Evolutionary conservation across 2,113 vertebrate genomes (phyloP).

Genomic region (Clarias macrocephalus): DNA sequence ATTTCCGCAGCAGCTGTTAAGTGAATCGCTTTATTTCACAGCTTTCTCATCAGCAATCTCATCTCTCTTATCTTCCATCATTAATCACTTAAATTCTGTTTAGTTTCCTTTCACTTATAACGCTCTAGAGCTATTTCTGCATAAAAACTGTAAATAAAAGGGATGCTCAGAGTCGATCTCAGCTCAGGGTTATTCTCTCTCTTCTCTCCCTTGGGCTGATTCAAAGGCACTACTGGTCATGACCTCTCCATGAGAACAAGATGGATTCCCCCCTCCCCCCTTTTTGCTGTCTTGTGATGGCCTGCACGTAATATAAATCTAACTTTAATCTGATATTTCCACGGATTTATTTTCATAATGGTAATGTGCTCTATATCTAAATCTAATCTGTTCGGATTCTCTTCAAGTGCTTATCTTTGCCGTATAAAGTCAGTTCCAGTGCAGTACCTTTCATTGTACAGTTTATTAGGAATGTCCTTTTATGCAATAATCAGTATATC

Average conservation of each 20-base stretch:
- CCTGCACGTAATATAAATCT: not conserved
- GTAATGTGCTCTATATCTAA: not conserved
- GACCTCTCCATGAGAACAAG: conserved; percentile 40
- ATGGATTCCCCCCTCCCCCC: not conserved
- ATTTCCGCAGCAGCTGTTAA: conserved; percentile 1
- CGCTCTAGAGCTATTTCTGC: conserved; percentile 18
- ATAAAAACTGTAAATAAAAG: conserved; percentile 28
- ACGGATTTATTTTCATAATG: not conserved
- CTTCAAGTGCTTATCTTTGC: not conserved
- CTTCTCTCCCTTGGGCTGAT: conserved; percentile 22
- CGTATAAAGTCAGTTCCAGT: not conserved
- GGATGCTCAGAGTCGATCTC: not conserved
- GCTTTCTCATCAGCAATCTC: not conserved
- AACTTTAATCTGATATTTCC: not conserved
- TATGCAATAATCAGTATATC: not conserved
- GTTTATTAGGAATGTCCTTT: not conserved
- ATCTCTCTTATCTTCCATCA: not conserved
- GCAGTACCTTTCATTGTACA: no score
- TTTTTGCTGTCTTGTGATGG: not conserved
- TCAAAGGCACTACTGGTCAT: not conserved
- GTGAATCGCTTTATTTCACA: conserved; percentile 26
- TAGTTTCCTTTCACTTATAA: conserved; percentile 28
- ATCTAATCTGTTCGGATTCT: not conserved
- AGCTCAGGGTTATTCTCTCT: conserved; percentile 2
- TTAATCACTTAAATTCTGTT: conserved; percentile 37